Evolutionary conservation across 2,888 invertebrate genomes (phyloP), one percentile per base, ranked within the genome.

Genomic region (Agrilus cyanescens): DNA sequence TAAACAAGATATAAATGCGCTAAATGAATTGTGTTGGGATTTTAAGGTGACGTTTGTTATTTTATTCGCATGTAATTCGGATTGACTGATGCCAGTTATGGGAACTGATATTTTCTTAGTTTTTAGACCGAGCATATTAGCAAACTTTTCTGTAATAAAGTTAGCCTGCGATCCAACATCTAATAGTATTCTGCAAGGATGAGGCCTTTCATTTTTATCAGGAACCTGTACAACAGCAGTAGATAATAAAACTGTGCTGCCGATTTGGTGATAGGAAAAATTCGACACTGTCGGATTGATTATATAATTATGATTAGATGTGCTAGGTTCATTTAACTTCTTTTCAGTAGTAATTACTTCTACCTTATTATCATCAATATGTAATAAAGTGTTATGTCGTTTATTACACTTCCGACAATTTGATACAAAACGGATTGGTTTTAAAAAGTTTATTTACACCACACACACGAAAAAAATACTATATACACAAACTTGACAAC

Each of bases 151-250:
- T 5, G 37, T 33, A n/a, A 45, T 41, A 13, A 45, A 45, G 25
- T 41, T 45, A 14, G 45, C 41, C 15, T 45, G 41, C 2, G 45
- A 40, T 7, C 41, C 41, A 10, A 32, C 32, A 18, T 41, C 45
- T 25, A 44, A 20, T 13, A 44, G 12, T 12, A 40, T 37, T n/a
- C 44, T 7, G 33, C 45, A 41, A 4, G 16, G 12, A 12, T 41
- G 37, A 12, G 13, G 13, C 12, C 14, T 16, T 25, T 41, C 45
- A 10, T 25, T n/a, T 4, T 32, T 34, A n/a, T 41, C 45, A 12
- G n/a, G 32, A 13, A 44, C 32, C 32, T 35, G 32, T 8, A 44
- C 29, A 16, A 40, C 31, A 8, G 36, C 41, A 8, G 37, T 41
- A 6, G 41, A 36, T 6, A 41, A 16, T n/a, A 37, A 30, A 29